Base-by-base conservation (phyloP, 2,888 invertebrate species). In the Bembecia ichneumoniformis region DNA sequence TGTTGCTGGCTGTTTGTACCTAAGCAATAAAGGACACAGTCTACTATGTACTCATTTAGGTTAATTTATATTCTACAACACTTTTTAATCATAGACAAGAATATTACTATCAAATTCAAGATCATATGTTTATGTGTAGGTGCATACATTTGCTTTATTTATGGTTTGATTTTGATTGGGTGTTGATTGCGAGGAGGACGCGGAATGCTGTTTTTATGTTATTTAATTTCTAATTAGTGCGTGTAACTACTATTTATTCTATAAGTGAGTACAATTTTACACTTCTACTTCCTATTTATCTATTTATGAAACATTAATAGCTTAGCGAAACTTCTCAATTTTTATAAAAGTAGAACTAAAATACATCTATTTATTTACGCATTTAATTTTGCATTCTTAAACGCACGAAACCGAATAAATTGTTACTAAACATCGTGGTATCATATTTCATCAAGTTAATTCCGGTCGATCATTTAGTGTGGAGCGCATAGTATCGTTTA, bases 111-210 rank as follows among this genome's bases (percentile, higher is more conserved):
- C 51, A 71, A 75, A 81, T 20, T 9, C 28, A 28, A 28, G 28
- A 28, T 83, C 80, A 80, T 83, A 83, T 83, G 82, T 83, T 86
- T 86, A 82, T 84, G 74, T 84, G 74, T 84, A 77, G 74, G 74
- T 75, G 64, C 65, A 82, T 28, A 9, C 28, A 79, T 81, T 55
- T 77, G 74, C 73, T 78, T 76, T 81, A 44, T 40, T 40, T 40
- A 77, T 84, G 82, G 75, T 74, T 72, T 79, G 77, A 40, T 40
- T 40, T 40, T 40, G 15, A 74, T 81, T 82, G 79, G 78, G 77
- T 82, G 78, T 82, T 73, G 73, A 74, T 77, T 77, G 75, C 75
- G 70, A 78, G 74, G 74, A 74, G 76, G 71, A 78, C 68, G 76
- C 77, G 84, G 77, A 82, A 84, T 86, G 84, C 81, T 80, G 80